Percentiles rank a stretch among this genome's conserved stretches.
Evolutionary conservation across 2,113 vertebrate genomes (phyloP).

Genomic region (Paratilapia polleni): DNA sequence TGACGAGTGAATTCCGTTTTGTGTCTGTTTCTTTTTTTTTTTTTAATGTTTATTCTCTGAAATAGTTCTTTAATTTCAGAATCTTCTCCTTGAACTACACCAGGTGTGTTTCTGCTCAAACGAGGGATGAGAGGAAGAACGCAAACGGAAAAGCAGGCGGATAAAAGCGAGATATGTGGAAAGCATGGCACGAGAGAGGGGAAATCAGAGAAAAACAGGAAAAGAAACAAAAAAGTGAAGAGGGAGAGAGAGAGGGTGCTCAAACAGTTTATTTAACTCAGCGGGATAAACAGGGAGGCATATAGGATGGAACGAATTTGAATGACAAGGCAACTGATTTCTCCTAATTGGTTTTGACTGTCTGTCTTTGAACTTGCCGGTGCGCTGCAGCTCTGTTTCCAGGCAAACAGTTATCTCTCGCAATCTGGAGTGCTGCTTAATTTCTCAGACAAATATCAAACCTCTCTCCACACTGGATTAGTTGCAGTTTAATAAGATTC

Average conservation of each 20-base stretch:
- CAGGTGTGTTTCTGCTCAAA: slow-evolving; percentile 9
- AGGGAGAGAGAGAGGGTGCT: neutral
- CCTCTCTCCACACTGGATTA: slow-evolving; percentile 60
- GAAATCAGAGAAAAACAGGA: neutral
- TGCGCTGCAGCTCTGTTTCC: slow-evolving; percentile 41
- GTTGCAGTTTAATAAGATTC: slow-evolving; percentile 59
- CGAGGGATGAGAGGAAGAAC: neutral
- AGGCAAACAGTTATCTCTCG: slow-evolving; percentile 58
- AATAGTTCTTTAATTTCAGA: neutral
- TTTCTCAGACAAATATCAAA: slow-evolving; percentile 67
- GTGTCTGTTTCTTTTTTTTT: neutral
- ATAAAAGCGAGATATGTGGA: slow-evolving; percentile 4
- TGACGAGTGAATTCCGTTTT: neutral
- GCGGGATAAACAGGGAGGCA: slow-evolving; percentile 49
- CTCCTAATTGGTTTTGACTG: slow-evolving; percentile 75
- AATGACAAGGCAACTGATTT: slow-evolving; percentile 75
- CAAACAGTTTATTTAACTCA: slow-evolving; percentile 60
- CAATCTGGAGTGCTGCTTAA: slow-evolving; percentile 60
- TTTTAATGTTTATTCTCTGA: neutral
- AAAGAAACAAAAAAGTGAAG: neutral
- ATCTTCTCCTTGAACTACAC: slow-evolving; percentile 14
- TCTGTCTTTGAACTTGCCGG: slow-evolving; percentile 69
- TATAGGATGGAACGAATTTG: slow-evolving; percentile 70
- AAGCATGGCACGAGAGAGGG: slow-evolving; percentile 3
- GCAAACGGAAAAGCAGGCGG: neutral